Conservation (phyloP, 2,888 invertebrate species). For the Agrochola lychnidis region DNA sequence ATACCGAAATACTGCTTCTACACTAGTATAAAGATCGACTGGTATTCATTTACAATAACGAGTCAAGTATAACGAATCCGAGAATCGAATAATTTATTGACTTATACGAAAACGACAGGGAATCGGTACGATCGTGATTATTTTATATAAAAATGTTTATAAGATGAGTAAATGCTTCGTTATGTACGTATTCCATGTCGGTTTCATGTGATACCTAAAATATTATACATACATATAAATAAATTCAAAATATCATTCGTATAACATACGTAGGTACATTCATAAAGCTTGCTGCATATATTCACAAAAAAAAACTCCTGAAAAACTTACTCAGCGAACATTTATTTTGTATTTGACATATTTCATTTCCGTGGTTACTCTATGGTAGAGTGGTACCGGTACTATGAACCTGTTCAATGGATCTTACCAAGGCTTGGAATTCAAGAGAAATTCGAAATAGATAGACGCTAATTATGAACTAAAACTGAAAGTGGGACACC, state of each 20-base stretch:
- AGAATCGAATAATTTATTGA: slow-evolving; percentile 80
- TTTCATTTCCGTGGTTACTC: slow-evolving; percentile 26
- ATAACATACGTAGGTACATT: slow-evolving; percentile 83
- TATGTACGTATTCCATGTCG: slow-evolving; percentile 76
- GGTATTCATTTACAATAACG: slow-evolving; percentile 83
- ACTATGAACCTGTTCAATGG: slow-evolving; percentile 29
- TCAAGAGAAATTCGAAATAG: slow-evolving; percentile 51
- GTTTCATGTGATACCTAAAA: slow-evolving; percentile 78
- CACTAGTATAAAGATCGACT: slow-evolving; percentile 81
- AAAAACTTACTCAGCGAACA: slow-evolving; percentile 74
- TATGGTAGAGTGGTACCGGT: slow-evolving; percentile 25
- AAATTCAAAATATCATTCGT: slow-evolving; percentile 80
- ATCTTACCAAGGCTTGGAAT: slow-evolving; percentile 42
- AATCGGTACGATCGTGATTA: slow-evolving; percentile 72
- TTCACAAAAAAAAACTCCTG: slow-evolving; percentile 73
- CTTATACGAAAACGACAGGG: slow-evolving; percentile 80
- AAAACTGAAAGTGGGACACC: slow-evolving; percentile 41
- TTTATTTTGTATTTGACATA: slow-evolving; percentile 45
- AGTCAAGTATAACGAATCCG: slow-evolving; percentile 78
- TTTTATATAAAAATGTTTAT: slow-evolving; percentile 69
- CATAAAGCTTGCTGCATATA: slow-evolving; percentile 83
- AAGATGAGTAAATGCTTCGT: slow-evolving; percentile 79
- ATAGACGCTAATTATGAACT: slow-evolving; percentile 39
- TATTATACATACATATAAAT: slow-evolving; percentile 83
- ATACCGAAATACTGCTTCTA: slow-evolving; percentile 88